A percentile compares a stretch with the other conserved stretches of the same genome.
Conservation (phyloP, 2,888 invertebrate genomes). For the Sarcophaga subvicina region DNA sequence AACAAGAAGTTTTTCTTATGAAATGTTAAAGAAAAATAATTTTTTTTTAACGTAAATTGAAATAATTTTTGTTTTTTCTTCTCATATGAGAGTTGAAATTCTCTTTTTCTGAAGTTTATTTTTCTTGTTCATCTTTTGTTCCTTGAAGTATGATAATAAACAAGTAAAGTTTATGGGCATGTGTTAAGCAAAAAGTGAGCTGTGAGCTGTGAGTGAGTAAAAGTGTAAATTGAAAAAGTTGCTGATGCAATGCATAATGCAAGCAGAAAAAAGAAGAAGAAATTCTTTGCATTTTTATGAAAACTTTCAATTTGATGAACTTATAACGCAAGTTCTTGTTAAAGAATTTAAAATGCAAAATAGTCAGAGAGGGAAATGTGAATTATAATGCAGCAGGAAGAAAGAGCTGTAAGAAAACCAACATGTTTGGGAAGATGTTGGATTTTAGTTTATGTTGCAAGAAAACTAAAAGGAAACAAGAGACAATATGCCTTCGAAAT, state of each 20-base stretch:
- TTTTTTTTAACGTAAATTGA: background rate
- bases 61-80: slow-evolving; percentile 26
- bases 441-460: too few relatives aligned
- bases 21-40: slow-evolving; percentile 17
- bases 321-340: slow-evolving; percentile 23
- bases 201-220: slow-evolving; percentile 16
- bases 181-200: slow-evolving; percentile 16
- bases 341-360: slow-evolving; percentile 14
- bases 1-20: slow-evolving; percentile 35
- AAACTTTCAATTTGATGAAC: slow-evolving; percentile 42
- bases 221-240: slow-evolving; percentile 65
- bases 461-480: too few relatives aligned
- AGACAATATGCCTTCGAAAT: too few relatives aligned
- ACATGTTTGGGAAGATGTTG: too few relatives aligned
- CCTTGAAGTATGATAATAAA: slow-evolving; percentile 54
- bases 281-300: background rate
- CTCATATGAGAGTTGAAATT: slow-evolving; percentile 62
- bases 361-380: too few relatives aligned
- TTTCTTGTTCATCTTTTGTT: slow-evolving; percentile 16
- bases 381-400: too few relatives aligned
- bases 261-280: background rate
- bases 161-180: slow-evolving; percentile 52
- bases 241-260: slow-evolving; percentile 12
- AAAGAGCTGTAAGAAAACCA: too few relatives aligned
- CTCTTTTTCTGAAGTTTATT: slow-evolving; percentile 14